A percentile compares a stretch with the other conserved stretches of the same genome.
phyloP scores from a whole-genome alignment of 2,888 invertebrate genomes.

The Acleris emargana region DNA sequence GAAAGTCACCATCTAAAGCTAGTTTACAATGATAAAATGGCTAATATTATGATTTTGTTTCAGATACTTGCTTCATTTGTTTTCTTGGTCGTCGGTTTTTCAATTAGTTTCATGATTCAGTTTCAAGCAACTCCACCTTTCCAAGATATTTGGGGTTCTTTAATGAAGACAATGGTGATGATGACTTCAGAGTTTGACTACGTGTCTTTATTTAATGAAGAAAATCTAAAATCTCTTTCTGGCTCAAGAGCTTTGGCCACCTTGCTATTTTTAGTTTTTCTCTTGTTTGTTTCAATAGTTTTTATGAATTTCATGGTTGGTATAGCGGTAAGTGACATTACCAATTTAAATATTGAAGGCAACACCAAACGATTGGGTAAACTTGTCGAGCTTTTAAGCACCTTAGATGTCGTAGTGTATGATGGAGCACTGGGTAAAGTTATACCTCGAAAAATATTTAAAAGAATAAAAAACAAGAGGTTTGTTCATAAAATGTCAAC shows the following conservation, averaged over 20 bases:
- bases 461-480: not conserved
- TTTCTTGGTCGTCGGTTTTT: slow-evolving; percentile 58
- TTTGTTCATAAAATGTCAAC: slow-evolving; percentile 4
- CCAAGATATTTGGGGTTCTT: slow-evolving; percentile 49
- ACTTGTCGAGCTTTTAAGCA: slow-evolving; percentile 56
- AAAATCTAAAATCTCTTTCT: not conserved
- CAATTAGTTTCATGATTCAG: slow-evolving; percentile 58
- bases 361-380: slow-evolving; percentile 57
- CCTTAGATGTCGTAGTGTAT: slow-evolving; percentile 49
- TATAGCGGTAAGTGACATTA: slow-evolving; percentile 64
- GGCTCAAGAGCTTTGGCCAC: not conserved
- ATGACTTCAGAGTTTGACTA: slow-evolving; percentile 66
- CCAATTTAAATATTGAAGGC: slow-evolving; percentile 60
- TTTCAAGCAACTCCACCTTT: slow-evolving; percentile 53
- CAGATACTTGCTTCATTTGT: slow-evolving; percentile 11
- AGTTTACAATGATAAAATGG: too few species aligned
- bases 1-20: too few species aligned
- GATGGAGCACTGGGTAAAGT: slow-evolving; percentile 4
- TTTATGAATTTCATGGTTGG: slow-evolving; percentile 66
- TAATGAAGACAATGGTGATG: slow-evolving; percentile 63
- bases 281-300: slow-evolving; percentile 59
- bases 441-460: not conserved
- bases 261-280: slow-evolving; percentile 41
- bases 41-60: not conserved
- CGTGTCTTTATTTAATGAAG: slow-evolving; percentile 40